Conservation (phyloP, 2,797 vertebrate genomes). For the Poeciliopsis turneri region DNA sequence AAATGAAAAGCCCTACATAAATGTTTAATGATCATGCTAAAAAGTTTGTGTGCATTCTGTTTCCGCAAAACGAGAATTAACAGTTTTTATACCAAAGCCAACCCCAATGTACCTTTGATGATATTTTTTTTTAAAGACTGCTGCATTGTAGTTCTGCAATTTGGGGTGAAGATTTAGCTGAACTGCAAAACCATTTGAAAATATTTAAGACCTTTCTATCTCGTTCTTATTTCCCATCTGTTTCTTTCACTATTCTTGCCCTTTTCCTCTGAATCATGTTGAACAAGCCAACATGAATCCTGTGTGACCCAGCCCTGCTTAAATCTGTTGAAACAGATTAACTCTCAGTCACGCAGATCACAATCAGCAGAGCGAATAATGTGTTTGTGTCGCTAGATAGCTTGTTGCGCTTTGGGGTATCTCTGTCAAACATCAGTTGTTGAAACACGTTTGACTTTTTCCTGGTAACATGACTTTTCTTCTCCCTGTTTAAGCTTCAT, state of each 20-base stretch:
- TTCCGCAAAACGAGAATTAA: neutral
- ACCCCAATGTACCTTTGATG: neutral
- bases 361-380: slow-evolving; percentile 8
- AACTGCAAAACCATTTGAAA: neutral
- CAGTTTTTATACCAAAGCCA: neutral
- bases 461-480: neutral
- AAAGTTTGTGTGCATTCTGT: neutral
- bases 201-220: neutral
- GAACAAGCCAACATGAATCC: neutral
- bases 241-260: neutral
- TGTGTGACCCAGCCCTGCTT: neutral
- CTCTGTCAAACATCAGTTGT: slow-evolving; percentile 5
- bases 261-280: neutral
- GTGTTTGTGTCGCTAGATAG: slow-evolving; percentile 1
- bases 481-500: neutral
- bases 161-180: neutral
- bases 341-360: slow-evolving; percentile 13
- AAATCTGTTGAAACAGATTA: slow-evolving; percentile 12
- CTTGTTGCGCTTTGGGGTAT: slow-evolving; percentile 12
- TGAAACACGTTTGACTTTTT: neutral
- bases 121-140: neutral
- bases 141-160: neutral
- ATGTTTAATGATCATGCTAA: neutral
- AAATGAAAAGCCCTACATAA: neutral
- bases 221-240: neutral